A percentile compares a stretch with the other conserved stretches of the same genome.
phyloP scores from a whole-genome alignment of 2,113 vertebrate genomes.

The Thomomys bottae region DNA sequence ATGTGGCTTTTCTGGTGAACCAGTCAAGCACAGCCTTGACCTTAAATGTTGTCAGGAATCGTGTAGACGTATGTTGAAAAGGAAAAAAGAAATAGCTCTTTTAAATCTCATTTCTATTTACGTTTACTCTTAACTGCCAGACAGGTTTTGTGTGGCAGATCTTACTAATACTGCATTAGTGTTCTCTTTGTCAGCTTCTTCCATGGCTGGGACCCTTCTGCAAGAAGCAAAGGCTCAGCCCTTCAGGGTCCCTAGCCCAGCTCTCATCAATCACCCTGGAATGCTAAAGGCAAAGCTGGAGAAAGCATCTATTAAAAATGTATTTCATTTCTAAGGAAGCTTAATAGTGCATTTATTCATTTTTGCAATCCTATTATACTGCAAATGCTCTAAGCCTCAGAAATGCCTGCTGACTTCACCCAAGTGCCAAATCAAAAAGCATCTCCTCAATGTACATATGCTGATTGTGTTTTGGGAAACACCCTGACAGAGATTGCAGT shows the following conservation, averaged over 20 bases:
- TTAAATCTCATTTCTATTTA: slow-evolving; percentile 64
- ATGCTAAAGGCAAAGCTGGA: slow-evolving; percentile 41
- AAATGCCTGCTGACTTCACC: slow-evolving; percentile 7
- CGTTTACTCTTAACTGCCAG: slow-evolving; percentile 62
- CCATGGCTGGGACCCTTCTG: rapidly evolving
- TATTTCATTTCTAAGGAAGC: slow-evolving; percentile 25
- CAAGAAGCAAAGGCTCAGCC: background rate
- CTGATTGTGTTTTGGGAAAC: slow-evolving; percentile 30
- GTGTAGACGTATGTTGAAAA: slow-evolving; percentile 9
- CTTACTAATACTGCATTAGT: slow-evolving; percentile 41
- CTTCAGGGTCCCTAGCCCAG: background rate
- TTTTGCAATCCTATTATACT: background rate
- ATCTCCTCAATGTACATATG: background rate
- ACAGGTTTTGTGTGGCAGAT: slow-evolving; percentile 15
- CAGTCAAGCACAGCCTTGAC: background rate
- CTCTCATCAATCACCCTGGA: slow-evolving; percentile 34
- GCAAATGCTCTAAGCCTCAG: background rate
- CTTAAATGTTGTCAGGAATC: background rate
- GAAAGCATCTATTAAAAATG: background rate
- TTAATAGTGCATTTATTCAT: slow-evolving; percentile 38
- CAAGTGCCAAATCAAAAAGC: slow-evolving; percentile 11
- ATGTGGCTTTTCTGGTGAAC: background rate
- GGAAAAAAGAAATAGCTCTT: slow-evolving; percentile 42
- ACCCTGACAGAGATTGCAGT: background rate
- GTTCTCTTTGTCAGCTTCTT: slow-evolving; percentile 42